Conservation (phyloP, 2,888 invertebrate genomes). For the Timema cristinae region DNA sequence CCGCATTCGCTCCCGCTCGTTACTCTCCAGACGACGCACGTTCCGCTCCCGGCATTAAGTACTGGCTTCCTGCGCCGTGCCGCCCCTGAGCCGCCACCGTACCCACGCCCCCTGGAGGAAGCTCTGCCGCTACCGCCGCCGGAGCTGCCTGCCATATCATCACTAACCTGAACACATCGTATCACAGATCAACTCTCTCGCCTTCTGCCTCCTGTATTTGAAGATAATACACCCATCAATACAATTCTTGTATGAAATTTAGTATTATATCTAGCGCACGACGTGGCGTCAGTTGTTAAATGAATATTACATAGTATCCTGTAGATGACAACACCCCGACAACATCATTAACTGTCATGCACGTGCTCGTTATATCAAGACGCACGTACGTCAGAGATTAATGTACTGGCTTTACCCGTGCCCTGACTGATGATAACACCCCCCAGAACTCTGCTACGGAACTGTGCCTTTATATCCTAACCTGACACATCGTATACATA, state of each 20-base stretch:
- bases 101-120: constrained; percentile 39
- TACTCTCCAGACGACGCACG: constrained; percentile 68
- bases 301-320: too few relatives aligned
- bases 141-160: constrained; percentile 34
- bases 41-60: constrained; percentile 66
- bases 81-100: constrained; percentile 44
- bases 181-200: neutral
- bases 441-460: too few relatives aligned
- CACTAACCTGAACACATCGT: constrained; percentile 34
- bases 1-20: constrained; percentile 72
- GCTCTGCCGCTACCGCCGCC: constrained; percentile 30
- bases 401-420: too few relatives aligned
- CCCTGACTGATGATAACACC: too few relatives aligned
- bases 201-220: neutral
- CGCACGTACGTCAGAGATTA: too few relatives aligned
- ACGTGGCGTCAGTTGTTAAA: neutral
- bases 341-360: too few relatives aligned
- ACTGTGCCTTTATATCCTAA: too few relatives aligned
- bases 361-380: too few relatives aligned
- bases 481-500: too few relatives aligned
- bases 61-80: constrained; percentile 52
- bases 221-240: neutral
- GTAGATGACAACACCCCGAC: too few relatives aligned
- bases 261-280: too few relatives aligned
- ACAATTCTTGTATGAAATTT: neutral